Conservation (phyloP, 2,113 vertebrate species). For the Hoplias malabaricus region DNA sequence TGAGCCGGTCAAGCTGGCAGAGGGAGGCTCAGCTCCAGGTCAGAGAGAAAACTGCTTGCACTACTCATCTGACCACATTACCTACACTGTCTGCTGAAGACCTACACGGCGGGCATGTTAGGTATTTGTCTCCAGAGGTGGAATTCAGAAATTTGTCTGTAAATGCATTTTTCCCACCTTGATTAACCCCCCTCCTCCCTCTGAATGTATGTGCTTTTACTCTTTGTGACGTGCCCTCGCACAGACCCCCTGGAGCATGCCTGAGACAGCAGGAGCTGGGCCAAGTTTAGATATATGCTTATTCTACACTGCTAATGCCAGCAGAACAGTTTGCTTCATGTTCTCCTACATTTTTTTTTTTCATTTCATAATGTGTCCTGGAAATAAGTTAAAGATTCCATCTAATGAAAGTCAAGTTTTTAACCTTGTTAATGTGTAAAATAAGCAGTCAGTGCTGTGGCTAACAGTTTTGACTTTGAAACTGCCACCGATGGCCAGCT, state of each 20-base stretch:
- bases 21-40: neutral
- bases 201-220: conserved; percentile 1
- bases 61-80: neutral
- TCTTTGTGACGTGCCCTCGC: conserved; percentile 31
- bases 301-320: neutral
- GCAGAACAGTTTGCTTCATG: neutral
- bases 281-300: conserved; percentile 5
- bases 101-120: neutral
- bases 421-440: no score
- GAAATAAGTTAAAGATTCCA: neutral
- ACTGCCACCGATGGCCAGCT: no score
- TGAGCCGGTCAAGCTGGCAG: conserved; percentile 2
- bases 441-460: no score
- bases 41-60: neutral
- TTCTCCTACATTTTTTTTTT: neutral
- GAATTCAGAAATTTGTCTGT: neutral
- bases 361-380: neutral
- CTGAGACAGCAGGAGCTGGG: neutral
- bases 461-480: no score
- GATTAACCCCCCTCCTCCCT: neutral
- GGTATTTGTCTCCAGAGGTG: neutral
- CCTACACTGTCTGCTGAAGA: neutral
- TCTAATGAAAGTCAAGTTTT: no score
- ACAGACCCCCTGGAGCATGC: neutral
- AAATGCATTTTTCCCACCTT: neutral